These are phyloP conservation scores for Xylocampa areola DNA, from an alignment of 2,888 invertebrate genomes.

Conservation along the genomic window DNA sequence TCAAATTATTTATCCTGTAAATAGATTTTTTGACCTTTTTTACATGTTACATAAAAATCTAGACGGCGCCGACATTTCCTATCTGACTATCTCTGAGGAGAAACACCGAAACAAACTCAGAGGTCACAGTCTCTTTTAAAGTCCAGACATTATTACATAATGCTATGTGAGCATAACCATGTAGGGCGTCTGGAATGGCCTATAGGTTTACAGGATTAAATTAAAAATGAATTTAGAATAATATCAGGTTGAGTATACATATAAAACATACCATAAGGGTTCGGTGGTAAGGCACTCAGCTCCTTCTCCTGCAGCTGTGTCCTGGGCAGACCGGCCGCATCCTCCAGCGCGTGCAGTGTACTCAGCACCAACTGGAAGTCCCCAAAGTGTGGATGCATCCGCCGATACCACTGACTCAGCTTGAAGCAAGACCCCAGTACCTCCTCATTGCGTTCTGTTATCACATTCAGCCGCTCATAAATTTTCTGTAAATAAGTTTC, in stretches of 20 bases:
- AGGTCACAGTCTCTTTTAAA: no score
- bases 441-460: slow-evolving; percentile 45
- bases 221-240: no score
- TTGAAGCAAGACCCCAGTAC: slow-evolving; percentile 50
- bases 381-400: slow-evolving; percentile 72
- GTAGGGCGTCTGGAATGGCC: no score
- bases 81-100: no score
- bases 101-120: no score
- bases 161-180: no score
- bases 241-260: slow-evolving; percentile 6
- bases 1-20: no score
- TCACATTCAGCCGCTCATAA: slow-evolving; percentile 62
- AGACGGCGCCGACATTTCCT: no score
- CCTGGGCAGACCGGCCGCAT: slow-evolving; percentile 61
- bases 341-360: slow-evolving; percentile 70
- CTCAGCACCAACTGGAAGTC: slow-evolving; percentile 77
- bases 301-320: slow-evolving; percentile 66
- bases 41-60: no score
- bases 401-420: slow-evolving; percentile 68
- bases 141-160: no score
- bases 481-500: slow-evolving; percentile 67
- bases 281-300: slow-evolving; percentile 24
- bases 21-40: no score
- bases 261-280: slow-evolving; percentile 41
- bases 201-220: no score